These are phyloP conservation scores for Dreissena polymorpha DNA, from an alignment of 1,140 invertebrate genomes.

Conservation along the genomic window DNA sequence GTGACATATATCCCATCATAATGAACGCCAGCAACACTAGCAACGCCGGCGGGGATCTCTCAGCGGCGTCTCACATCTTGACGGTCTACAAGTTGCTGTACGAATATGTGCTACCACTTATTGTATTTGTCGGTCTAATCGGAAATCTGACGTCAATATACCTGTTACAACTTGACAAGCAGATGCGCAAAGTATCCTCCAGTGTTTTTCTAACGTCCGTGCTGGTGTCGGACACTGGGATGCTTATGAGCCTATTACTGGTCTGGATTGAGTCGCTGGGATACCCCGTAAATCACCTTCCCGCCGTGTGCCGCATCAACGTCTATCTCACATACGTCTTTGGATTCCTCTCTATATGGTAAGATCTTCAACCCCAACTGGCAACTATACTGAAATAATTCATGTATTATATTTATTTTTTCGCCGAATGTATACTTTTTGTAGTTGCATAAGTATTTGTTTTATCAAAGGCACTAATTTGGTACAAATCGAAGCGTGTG, in stretches of 20 bases:
- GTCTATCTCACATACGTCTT: conserved; percentile 86
- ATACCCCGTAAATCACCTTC: conserved; percentile 51
- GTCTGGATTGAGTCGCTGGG: conserved; percentile 64
- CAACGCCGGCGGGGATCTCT: not conserved
- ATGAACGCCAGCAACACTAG: not conserved
- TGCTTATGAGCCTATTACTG: conserved; percentile 57
- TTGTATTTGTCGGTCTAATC: conserved; percentile 59
- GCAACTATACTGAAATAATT: not conserved
- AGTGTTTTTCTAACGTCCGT: conserved; percentile 65
- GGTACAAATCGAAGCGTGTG: not conserved
- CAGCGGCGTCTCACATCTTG: not conserved
- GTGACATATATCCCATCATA: not conserved
- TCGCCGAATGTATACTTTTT: too few species aligned
- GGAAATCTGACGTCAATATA: conserved; percentile 60
- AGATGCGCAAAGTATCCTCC: conserved; percentile 59
- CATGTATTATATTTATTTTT: too few species aligned
- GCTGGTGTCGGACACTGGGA: conserved; percentile 60
- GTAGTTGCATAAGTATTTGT: too few species aligned
- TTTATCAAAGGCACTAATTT: too few species aligned
- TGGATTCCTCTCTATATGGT: conserved; percentile 89
- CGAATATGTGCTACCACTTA: conserved; percentile 59
- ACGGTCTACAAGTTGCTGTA: conserved; percentile 50
- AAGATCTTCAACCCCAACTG: not conserved
- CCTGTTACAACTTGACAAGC: conserved; percentile 50
- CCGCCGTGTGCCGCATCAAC: conserved; percentile 84